Base-by-base conservation (phyloP, 92 coral and sea anemone species). In the Montipora capitata region DNA sequence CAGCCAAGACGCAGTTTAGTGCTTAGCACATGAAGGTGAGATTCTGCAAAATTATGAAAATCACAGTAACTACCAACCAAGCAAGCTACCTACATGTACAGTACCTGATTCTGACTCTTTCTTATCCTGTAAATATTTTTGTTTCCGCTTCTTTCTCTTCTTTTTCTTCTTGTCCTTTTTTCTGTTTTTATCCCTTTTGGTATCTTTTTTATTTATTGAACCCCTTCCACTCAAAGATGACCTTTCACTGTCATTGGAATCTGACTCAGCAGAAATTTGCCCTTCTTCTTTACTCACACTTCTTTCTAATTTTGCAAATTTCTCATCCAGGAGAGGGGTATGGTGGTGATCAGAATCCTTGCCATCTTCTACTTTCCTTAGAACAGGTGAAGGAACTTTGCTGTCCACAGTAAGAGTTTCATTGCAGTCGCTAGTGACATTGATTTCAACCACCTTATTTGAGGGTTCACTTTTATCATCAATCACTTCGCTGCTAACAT, bases 141-240 rank as follows among this genome's bases (percentile, higher is more conserved):
- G 61, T 62, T 85, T 84, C 87, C 74, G 78, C 78, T 79, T 90
- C 52, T 86, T 91, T 35, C 35, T 89, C 54, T 64, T 91, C 51
- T 84, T 92, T 40, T 81, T 70, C 68, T 85, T 90, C n/a, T 71
- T 81, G 42, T 78, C 81, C 79, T 87, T 87, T 75, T 84, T 90
- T 63, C 69, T 71, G 72, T 72, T 51, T 71, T 85, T 90, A 15
- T 90, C 79, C 61, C 57, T 87, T 59, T 42, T 74, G 51, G 39
- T 18, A 10, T 67, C 77, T 40, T 57, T 71, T 5, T 40, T 85
- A 61, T 73, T 76, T 59, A 49, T 84, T 40, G 83, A 81, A 38
- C 74, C 86, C 42, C 38, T 88, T 41, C 76, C 77, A 71, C 71
- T 66, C n/a, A 48, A 74, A 48, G 79, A 84, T 35, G 82, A 84